phyloP scores from a whole-genome alignment of 2,888 invertebrate species.

The Hypsopygia costalis region DNA sequence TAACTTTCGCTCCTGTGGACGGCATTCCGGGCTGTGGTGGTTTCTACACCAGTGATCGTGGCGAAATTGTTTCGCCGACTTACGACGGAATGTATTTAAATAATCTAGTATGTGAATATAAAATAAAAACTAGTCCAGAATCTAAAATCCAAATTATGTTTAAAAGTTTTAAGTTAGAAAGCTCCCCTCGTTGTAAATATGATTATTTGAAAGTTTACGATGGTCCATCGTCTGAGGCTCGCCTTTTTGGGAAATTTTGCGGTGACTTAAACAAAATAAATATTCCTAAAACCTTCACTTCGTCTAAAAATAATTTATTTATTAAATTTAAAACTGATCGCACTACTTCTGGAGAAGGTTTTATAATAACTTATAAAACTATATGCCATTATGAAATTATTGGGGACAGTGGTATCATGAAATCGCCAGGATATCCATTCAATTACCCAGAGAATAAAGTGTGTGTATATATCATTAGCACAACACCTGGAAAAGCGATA shows the following conservation, averaged over 20 bases:
- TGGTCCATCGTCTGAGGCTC: conserved; percentile 81
- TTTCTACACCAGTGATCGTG: conserved; percentile 81
- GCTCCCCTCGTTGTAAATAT: conserved; percentile 77
- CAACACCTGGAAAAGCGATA: conserved; percentile 83
- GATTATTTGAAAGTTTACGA: conserved; percentile 85
- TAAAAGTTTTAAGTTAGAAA: conserved; percentile 83
- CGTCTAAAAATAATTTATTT: conserved; percentile 75
- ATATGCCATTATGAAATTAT: conserved; percentile 66
- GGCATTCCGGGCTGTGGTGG: conserved; percentile 93
- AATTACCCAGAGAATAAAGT: conserved; percentile 81
- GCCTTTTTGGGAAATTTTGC: conserved; percentile 87
- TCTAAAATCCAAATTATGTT: conserved; percentile 85
- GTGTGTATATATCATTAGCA: conserved; percentile 86
- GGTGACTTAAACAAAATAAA: conserved; percentile 56
- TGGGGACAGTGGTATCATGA: conserved; percentile 81
- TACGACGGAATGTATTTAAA: conserved; percentile 76
- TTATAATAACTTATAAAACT: conserved; percentile 51
- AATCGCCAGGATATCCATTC: conserved; percentile 88
- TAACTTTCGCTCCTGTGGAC: conserved; percentile 86
- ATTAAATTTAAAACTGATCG: conserved; percentile 75
- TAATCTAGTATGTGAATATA: conserved; percentile 88
- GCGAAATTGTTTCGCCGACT: conserved; percentile 84
- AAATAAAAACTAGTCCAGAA: conserved; percentile 83
- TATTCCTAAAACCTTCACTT: conserved; percentile 32
- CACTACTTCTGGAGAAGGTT: conserved; percentile 45